These are phyloP conservation scores for Ceratosolen solmsi DNA, from an alignment of 1,140 invertebrate species.

Conservation along the genomic window DNA sequence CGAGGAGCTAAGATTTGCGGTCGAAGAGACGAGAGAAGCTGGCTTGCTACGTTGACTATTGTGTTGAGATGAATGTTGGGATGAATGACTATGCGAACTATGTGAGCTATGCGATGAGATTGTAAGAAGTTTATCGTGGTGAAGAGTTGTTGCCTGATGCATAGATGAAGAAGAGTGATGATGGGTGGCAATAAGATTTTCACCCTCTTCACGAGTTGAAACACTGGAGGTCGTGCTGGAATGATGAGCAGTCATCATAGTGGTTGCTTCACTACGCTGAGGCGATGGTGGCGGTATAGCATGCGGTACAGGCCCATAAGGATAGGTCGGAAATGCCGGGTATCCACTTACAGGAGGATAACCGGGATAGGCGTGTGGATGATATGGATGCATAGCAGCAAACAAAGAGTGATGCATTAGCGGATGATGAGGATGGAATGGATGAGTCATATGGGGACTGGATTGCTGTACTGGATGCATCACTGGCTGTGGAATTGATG, in stretches of 20 bases:
- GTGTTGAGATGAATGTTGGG: conserved; percentile 62
- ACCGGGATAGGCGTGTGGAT: conserved; percentile 81
- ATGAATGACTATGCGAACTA: conserved; percentile 67
- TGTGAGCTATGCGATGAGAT: conserved; percentile 69
- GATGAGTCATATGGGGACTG: conserved; percentile 77
- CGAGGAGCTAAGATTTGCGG: conserved; percentile 69
- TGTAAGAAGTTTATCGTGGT: conserved; percentile 68
- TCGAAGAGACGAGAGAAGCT: conserved; percentile 64
- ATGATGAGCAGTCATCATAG: conserved; percentile 80
- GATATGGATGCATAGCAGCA: conserved; percentile 80
- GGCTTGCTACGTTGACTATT: conserved; percentile 67
- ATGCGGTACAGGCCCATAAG: conserved; percentile 81
- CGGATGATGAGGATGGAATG: conserved; percentile 79
- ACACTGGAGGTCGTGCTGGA: conserved; percentile 77
- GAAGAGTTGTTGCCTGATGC: conserved; percentile 69
- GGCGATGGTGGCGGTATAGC: conserved; percentile 81
- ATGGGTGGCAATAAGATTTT: conserved; percentile 71
- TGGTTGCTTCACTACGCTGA: conserved; percentile 77
- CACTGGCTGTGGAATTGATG: conserved; percentile 79
- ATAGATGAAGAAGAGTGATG: conserved; percentile 69
- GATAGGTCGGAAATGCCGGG: conserved; percentile 76
- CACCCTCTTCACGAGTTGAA: conserved; percentile 75
- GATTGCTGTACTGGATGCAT: conserved; percentile 81
- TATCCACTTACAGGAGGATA: conserved; percentile 75
- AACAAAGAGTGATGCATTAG: conserved; percentile 81